A percentile compares a stretch with the other conserved stretches of the same genome.
These are phyloP conservation scores for Tragelaphus buxtoni DNA, from an alignment of 2,113 vertebrate genomes.

Conservation along the genomic window DNA sequence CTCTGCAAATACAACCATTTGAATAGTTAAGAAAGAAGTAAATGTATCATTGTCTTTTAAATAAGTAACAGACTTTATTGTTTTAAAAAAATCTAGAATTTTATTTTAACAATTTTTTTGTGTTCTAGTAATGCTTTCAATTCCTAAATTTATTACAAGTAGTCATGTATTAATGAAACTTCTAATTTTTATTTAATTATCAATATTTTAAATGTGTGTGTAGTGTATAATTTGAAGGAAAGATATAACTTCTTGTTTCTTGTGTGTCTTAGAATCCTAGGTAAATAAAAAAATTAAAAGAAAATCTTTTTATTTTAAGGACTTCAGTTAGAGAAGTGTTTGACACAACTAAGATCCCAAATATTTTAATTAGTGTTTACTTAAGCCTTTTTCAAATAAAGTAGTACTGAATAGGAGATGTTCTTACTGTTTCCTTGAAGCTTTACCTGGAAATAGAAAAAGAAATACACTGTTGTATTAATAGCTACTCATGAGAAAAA, in stretches of 20 bases:
- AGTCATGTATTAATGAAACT: not conserved
- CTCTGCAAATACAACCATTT: not conserved
- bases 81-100: not conserved
- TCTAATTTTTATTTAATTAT: conserved; percentile 18
- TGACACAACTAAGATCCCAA: not conserved
- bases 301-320: not conserved
- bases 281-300: not conserved
- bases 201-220: not conserved
- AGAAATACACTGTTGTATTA: not conserved
- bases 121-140: conserved; percentile 13
- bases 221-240: not conserved
- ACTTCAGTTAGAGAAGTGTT: not conserved
- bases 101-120: not conserved
- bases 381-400: not conserved
- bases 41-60: not conserved
- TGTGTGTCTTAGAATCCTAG: not conserved
- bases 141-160: conserved; percentile 7
- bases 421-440: not conserved
- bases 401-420: not conserved
- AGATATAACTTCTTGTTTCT: not conserved
- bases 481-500: not conserved
- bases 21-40: not conserved
- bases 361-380: not conserved
- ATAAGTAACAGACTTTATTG: not conserved
- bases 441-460: conserved; percentile 3